Evolutionary conservation across 2,113 vertebrate genomes (phyloP).

Genomic region (Hymenochirus boettgeri): DNA sequence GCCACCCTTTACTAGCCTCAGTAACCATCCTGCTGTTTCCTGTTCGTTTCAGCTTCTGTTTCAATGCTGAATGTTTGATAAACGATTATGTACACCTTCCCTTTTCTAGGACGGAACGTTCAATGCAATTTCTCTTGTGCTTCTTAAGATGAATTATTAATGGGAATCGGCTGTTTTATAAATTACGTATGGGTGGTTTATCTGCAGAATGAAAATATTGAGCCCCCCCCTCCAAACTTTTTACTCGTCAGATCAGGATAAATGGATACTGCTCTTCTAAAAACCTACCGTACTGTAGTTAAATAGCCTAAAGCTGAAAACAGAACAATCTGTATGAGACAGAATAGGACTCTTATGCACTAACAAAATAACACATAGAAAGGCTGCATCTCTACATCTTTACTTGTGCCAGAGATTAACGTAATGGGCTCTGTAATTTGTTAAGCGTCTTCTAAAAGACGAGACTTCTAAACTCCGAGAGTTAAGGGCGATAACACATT

Average conservation of each 20-base stretch:
- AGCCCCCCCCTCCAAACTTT: too few species aligned
- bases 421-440: neutral
- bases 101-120: slow-evolving; percentile 37
- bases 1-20: too few species aligned
- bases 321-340: too few species aligned
- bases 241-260: slow-evolving; percentile 13
- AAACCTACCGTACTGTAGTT: too few species aligned
- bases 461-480: neutral
- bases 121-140: slow-evolving; percentile 30
- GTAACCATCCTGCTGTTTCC: slow-evolving; percentile 14
- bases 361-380: too few species aligned
- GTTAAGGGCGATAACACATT: too few species aligned
- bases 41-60: too few species aligned
- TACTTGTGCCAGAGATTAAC: neutral
- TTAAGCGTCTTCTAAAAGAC: slow-evolving; percentile 21
- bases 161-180: slow-evolving; percentile 19
- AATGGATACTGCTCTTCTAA: neutral
- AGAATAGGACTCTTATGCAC: too few species aligned
- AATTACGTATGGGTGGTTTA: too few species aligned
- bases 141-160: slow-evolving; percentile 40
- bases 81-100: slow-evolving; percentile 36
- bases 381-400: neutral
- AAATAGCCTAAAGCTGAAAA: too few species aligned
- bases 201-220: too few species aligned
- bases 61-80: slow-evolving; percentile 26